These are phyloP conservation scores for Drosophila watanabei DNA, from an alignment of 1,140 invertebrate genomes.

Conservation along the genomic window DNA sequence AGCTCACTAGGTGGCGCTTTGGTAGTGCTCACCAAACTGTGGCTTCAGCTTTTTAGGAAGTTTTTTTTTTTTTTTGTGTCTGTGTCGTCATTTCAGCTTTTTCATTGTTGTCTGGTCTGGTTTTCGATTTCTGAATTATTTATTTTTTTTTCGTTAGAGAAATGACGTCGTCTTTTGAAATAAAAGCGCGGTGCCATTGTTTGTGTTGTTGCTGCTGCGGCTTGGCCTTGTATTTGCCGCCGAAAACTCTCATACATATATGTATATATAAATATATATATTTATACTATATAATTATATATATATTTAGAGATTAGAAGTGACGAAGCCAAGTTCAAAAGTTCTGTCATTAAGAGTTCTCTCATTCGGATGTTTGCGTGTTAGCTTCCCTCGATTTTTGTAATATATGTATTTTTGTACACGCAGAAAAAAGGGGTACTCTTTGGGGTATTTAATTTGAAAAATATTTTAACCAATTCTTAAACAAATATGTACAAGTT, in stretches of 20 bases:
- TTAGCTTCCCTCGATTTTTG: slow-evolving; percentile 7
- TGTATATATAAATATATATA: neutral
- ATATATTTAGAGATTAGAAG: slow-evolving; percentile 41
- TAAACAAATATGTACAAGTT: too few species aligned
- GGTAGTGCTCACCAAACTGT: slow-evolving; percentile 22
- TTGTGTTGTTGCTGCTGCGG: slow-evolving; percentile 51
- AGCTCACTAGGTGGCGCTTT: slow-evolving; percentile 42
- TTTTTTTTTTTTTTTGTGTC: neutral
- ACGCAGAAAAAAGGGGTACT: neutral
- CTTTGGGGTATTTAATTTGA: neutral
- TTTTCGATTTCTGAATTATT: neutral
- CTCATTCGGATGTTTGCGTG: slow-evolving; percentile 5
- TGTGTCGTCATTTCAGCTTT: slow-evolving; percentile 32
- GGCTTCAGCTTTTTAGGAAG: slow-evolving; percentile 24
- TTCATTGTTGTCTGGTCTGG: slow-evolving; percentile 19
- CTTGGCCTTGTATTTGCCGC: slow-evolving; percentile 48
- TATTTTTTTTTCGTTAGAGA: slow-evolving; percentile 2
- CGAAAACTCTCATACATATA: slow-evolving; percentile 15
- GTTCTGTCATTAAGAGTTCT: slow-evolving; percentile 39
- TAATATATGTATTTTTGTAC: neutral
- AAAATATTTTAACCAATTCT: neutral
- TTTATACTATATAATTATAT: neutral
- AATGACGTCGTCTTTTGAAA: slow-evolving; percentile 32
- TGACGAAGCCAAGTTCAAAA: slow-evolving; percentile 73
- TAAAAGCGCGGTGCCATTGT: slow-evolving; percentile 12